A percentile compares a stretch with the other conserved stretches of the same genome.
Conservation (phyloP, 2,797 vertebrate genomes). For the Steatocranus sp. region DNA sequence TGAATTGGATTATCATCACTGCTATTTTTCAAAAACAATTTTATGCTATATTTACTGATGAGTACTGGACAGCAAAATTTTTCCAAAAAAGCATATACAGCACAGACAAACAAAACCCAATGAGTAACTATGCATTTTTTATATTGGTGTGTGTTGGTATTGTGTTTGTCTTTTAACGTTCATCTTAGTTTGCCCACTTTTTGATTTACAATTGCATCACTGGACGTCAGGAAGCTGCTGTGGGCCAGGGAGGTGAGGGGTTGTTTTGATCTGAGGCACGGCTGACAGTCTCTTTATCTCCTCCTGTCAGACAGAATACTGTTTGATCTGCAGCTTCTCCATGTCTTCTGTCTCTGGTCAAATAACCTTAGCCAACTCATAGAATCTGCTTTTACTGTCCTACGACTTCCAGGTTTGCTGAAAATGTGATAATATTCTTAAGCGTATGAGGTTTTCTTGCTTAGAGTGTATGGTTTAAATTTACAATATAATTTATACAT, state of each 20-base stretch:
- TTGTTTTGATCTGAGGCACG: slow-evolving; percentile 71
- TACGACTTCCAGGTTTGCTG: slow-evolving; percentile 2
- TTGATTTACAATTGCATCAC: slow-evolving; percentile 55
- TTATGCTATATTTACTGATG: background rate
- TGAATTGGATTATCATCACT: background rate
- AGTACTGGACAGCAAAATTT: background rate
- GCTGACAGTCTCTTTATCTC: slow-evolving; percentile 74
- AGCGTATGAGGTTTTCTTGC: background rate
- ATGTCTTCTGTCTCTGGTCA: slow-evolving; percentile 58
- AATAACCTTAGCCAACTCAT: slow-evolving; percentile 53
- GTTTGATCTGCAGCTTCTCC: slow-evolving; percentile 70
- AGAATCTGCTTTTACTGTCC: slow-evolving; percentile 18
- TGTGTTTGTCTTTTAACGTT: slow-evolving; percentile 47
- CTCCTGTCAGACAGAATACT: slow-evolving; percentile 70
- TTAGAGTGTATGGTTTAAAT: background rate
- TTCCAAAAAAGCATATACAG: background rate
- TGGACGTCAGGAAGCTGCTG: slow-evolving; percentile 54
- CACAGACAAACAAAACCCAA: background rate
- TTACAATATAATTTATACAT: background rate
- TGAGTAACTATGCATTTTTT: slow-evolving; percentile 21
- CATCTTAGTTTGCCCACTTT: slow-evolving; percentile 60
- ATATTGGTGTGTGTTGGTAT: slow-evolving; percentile 26
- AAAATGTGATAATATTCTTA: slow-evolving; percentile 1
- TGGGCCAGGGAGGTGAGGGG: slow-evolving; percentile 61
- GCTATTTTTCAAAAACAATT: background rate